Percentiles rank a stretch among this genome's conserved stretches.
phyloP scores from a whole-genome alignment of 1,140 invertebrate species.

The Frieseomelitta varia region DNA sequence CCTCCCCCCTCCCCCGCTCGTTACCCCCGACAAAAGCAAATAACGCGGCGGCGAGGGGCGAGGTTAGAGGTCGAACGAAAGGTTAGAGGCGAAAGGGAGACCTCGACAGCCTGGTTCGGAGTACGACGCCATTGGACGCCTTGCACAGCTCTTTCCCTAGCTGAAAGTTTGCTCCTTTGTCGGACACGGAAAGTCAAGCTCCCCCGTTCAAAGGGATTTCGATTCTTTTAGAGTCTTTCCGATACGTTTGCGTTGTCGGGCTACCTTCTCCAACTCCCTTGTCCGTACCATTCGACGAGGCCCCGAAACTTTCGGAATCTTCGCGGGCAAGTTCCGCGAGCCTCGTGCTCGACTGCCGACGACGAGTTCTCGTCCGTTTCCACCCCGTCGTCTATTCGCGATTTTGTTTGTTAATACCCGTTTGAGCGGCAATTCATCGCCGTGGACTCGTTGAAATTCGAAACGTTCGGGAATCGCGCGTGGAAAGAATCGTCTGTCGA shows the following conservation, averaged over 20 bases:
- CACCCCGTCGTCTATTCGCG: too few relatives aligned
- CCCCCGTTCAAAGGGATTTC: not conserved
- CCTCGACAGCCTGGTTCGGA: not conserved
- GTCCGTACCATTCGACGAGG: too few relatives aligned
- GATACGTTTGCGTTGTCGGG: not conserved
- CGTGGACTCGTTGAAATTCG: too few relatives aligned
- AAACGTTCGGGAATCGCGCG: too few relatives aligned
- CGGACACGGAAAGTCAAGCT: not conserved
- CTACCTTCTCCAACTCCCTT: not conserved
- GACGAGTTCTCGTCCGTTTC: too few relatives aligned
- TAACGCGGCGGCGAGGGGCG: not conserved
- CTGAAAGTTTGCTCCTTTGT: conserved; percentile 3
- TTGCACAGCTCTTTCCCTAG: not conserved
- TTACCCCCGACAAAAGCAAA: conserved; percentile 5
- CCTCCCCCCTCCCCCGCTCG: not conserved
- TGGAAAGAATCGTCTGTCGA: too few relatives aligned
- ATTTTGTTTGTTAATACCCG: too few relatives aligned
- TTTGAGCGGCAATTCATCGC: too few relatives aligned
- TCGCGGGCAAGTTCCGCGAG: not conserved
- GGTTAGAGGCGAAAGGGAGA: not conserved
- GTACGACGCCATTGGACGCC: conserved; percentile 1
- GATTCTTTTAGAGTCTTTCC: conserved; percentile 14
- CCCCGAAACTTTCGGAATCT: conserved; percentile 2
- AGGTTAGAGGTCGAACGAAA: not conserved
- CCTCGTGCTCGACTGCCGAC: too few relatives aligned